Evolutionary conservation across 2,113 vertebrate species (phyloP), one percentile per base, ranked within the genome.

Genomic region (Hippocampus barbouri): DNA sequence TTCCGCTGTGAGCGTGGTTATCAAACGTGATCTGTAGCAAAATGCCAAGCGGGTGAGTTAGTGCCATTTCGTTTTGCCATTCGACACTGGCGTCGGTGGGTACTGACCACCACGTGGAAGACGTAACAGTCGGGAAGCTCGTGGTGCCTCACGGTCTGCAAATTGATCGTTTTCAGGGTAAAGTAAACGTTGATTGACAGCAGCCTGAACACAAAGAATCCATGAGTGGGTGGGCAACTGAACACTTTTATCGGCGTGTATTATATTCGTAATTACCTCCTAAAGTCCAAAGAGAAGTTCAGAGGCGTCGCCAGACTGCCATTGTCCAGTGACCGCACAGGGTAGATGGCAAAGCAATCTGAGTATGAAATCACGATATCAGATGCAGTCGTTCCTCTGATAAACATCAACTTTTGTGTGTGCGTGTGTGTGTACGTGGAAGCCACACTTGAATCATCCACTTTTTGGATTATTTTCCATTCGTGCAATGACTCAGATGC

Each of bases 51-150:
- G 25, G 18, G 21, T 12, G 62, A n/a, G 16, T 8, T 30, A 3
- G 27, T 1, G 27, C 2, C 27, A 2, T 61, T 61, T 61, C 34
- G 7, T 34, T 61, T n/a, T 8, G 56, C 21, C 5, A 27, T 59
- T 27, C 25, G 4, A 27, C 27, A 68, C 30, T 3, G 8, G 56
- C 16, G 25, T 27, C 27, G 5, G 20, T 21, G 63, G 34, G 7
- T 21, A 89, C 93, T 73, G 82, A 97, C 97, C 71, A 77, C 90
- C 49, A 96, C 90, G 30, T 91, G 92, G 79, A 99, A 98, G 85
- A 94, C 91, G 0, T 97, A 99, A 74, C 96, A 99, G 82, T 99
- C 96, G 0, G 97, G 96, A 7, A 98, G 92, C 74, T 98, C 96
- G 0, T 97, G 94, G 63, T 96, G 95, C 30, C 93, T 92, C 69